Percentiles rank a stretch among this genome's conserved stretches.
Conservation (phyloP, 2,797 vertebrate genomes). For the Arrhamphus sclerolepis region DNA sequence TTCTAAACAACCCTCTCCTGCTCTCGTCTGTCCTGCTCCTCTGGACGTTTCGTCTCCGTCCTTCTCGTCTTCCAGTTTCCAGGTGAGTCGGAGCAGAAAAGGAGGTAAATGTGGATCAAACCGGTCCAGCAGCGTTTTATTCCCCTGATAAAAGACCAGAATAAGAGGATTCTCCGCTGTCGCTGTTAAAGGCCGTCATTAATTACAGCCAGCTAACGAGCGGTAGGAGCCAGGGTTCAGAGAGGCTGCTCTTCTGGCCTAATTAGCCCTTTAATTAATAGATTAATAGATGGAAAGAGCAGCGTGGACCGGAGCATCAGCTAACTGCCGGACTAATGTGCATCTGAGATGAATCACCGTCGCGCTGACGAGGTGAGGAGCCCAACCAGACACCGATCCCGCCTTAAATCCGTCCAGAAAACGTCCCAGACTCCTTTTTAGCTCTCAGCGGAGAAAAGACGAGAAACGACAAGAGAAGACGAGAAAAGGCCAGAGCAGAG, state of each 20-base stretch:
- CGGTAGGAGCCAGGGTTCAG: constrained; percentile 54
- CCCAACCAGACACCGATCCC: neutral
- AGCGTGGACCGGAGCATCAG: constrained; percentile 61
- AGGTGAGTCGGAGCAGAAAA: too few relatives aligned
- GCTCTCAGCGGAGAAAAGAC: constrained; percentile 21
- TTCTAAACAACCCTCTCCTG: too few relatives aligned
- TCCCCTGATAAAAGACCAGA: too few relatives aligned
- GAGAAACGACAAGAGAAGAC: constrained; percentile 11
- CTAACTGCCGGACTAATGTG: constrained; percentile 54
- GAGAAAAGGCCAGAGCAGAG: constrained; percentile 33
- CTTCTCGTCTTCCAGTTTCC: too few relatives aligned
- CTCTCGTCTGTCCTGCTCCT: too few relatives aligned
- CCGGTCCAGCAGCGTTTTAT: too few relatives aligned
- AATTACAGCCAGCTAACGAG: constrained; percentile 69
- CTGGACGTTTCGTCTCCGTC: too few relatives aligned
- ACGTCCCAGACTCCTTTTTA: neutral
- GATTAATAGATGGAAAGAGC: constrained; percentile 75
- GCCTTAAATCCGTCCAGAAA: constrained; percentile 12
- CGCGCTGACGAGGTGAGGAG: constrained; percentile 33
- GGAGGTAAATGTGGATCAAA: too few relatives aligned
- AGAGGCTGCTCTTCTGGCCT: constrained; percentile 78
- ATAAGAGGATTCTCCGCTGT: neutral
- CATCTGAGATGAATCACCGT: constrained; percentile 50
- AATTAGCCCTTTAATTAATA: constrained; percentile 85
- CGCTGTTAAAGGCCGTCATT: constrained; percentile 52